Base-by-base conservation (phyloP, 2,113 vertebrate genomes). In the Perca schrenkii region DNA sequence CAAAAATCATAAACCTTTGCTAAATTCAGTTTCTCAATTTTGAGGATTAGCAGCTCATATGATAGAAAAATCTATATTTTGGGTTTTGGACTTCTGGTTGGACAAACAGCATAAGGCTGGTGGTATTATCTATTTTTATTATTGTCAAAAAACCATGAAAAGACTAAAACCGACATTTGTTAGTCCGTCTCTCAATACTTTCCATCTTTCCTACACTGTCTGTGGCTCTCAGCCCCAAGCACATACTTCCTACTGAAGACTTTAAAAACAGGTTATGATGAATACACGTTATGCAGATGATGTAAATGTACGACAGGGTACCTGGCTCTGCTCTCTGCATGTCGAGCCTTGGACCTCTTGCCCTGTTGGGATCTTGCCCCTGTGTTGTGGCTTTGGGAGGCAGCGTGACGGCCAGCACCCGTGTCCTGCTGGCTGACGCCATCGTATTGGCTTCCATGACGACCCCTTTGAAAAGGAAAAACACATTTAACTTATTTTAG, bases 381-480 rank as follows among this genome's bases (percentile, higher is more conserved):
- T n/a, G 96, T 95, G 31, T 94, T 97, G 71, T 97, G 94, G 52
- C 95, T 95, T 88, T 97, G 97, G 0, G 96, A 93, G 50, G 95
- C 86, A 6, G 96, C 92, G 0, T 97, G 97, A 80, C 97, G 97
- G 52, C 97, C 96, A 71, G 94, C 94, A 4, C 96, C 91, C 8
- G 96, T 95, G 0, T 97, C 96, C 93, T 98, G 97, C 88, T 97
- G 98, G 94, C 94, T 94, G 82, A 96, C 89, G 0, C 95, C 92
- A 60, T 97, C 96, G 11, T 96, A 98, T 93, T 99, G 98, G 94
- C 85, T 96, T 50, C 97, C 96, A 70, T 98, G 97, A 85, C 97
- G 96, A 80, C 94, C 93, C 89, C 95, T 96, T 11, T 0, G 8
- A 28, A n/a, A 22, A 16, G 22, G 2, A 40, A 4, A 1, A 17